phyloP scores from a whole-genome alignment of 2,113 vertebrate genomes.

The Psephotus haematonotus region DNA sequence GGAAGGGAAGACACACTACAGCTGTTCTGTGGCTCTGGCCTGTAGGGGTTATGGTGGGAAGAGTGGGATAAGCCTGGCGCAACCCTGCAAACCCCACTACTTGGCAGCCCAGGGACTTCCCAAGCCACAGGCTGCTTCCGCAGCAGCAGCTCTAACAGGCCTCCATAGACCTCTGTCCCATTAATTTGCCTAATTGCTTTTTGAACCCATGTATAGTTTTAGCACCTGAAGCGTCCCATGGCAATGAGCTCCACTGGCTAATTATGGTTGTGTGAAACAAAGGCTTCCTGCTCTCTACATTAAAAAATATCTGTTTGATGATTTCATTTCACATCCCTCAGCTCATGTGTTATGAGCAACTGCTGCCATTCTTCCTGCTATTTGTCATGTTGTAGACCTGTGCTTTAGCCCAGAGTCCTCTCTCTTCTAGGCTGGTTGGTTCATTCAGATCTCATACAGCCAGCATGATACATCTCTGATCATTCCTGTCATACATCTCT shows the following conservation, averaged over 20 bases:
- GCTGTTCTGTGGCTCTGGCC: background rate
- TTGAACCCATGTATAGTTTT: background rate
- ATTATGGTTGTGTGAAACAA: background rate
- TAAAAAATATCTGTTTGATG: background rate
- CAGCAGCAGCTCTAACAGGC: background rate
- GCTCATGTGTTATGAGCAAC: background rate
- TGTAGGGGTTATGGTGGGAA: background rate
- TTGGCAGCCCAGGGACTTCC: background rate
- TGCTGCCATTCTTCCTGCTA: background rate
- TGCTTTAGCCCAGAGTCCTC: background rate
- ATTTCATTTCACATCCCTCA: background rate
- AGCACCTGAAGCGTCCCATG: conserved; percentile 16
- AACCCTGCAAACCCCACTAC: background rate
- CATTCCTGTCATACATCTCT: background rate
- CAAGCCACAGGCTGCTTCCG: background rate
- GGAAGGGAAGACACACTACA: background rate
- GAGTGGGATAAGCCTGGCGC: background rate
- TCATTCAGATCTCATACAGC: background rate
- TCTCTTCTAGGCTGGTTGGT: background rate
- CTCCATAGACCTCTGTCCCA: background rate
- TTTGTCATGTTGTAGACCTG: rapidly evolving
- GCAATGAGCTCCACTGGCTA: conserved; percentile 27
- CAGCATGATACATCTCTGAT: background rate
- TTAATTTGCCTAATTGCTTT: conserved; percentile 60
- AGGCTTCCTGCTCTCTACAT: background rate